Evolutionary conservation across 35 echinoderm and acorn worm genomes (phyloP).

Genomic region (Ptychodera flava): DNA sequence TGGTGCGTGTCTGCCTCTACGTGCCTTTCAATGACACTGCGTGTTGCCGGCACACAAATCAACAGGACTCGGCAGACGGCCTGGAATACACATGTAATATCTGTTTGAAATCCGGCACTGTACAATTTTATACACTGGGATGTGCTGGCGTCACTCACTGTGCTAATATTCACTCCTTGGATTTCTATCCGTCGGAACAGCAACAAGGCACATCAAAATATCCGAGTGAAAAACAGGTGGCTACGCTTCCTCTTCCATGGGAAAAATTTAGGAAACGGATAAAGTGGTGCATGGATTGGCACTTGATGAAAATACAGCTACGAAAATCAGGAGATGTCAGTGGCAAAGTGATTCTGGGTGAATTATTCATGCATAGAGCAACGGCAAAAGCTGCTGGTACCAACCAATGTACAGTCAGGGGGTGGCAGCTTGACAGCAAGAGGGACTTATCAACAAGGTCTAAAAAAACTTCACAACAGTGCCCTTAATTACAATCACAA

Average conservation of each 20-base stretch:
- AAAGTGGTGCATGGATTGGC: neutral
- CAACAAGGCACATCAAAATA: too few relatives aligned
- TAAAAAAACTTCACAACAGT: too few relatives aligned
- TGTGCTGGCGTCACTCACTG: too few relatives aligned
- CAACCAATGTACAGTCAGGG: neutral
- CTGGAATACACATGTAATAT: neutral
- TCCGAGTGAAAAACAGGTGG: neutral
- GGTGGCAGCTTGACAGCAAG: neutral
- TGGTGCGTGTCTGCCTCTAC: neutral
- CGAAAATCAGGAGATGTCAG: neutral
- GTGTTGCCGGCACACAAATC: neutral
- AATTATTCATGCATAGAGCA: neutral
- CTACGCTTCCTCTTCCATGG: neutral
- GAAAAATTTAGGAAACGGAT: too few relatives aligned
- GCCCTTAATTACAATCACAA: too few relatives aligned
- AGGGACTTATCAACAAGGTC: neutral
- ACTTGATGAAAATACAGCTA: neutral
- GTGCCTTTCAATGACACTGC: neutral
- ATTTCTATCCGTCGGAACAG: too few relatives aligned
- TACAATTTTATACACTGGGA: too few relatives aligned
- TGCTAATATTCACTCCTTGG: too few relatives aligned
- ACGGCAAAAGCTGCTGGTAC: neutral
- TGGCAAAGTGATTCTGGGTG: neutral
- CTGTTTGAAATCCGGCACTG: too few relatives aligned
- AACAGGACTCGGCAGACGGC: neutral